Base-by-base conservation (phyloP, 2,797 vertebrate species). In the Enteromius paludinosus region DNA sequence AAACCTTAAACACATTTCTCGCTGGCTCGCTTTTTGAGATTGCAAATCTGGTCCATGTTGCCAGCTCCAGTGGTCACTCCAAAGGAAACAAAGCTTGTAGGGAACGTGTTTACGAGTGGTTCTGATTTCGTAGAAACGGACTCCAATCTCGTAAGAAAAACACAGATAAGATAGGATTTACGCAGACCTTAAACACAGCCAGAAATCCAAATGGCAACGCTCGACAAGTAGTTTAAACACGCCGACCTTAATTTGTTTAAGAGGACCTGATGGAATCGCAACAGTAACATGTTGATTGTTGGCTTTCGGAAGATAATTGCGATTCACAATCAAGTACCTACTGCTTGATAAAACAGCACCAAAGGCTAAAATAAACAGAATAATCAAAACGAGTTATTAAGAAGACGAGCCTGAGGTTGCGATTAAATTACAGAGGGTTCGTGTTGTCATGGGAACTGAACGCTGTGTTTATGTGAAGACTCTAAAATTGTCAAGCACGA, bases 131-230 rank as follows among this genome's bases (percentile, higher is more conserved):
- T 59, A 88, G 81, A 87, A 90, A 90, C 74, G 33, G 78, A 72
- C 86, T 88, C 83, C 82, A 84, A 88, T 87, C 87, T 87, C 56
- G 65, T 78, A 81, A 89, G 83, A 84, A 87, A 89, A 89, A 89
- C 85, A 86, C 17, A 86, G 87, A 90, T 89, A 88, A 90, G 87
- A 89, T 87, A 87, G 70, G 81, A 81, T 86, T 87, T 87, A 85
- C 78, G 73, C 81, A 85, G 81, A 71, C 71, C 78, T 78, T 47
- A 70, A 83, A 85, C 56, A 38, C 65, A 62, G 85, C 83, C 87
- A 87, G 82, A 73, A 75, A 33, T 83, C 68, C 69, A 84, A 79
- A 83, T 85, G 85, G 85, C 83, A 80, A 76, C 52, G 49, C 54
- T 86, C 84, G 83, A 72, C 49, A 66, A 45, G 70, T 69, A 35